Evolutionary conservation across 1,140 invertebrate species (phyloP), one percentile per base, ranked within the genome.

Genomic region (Sycobia sp.): DNA sequence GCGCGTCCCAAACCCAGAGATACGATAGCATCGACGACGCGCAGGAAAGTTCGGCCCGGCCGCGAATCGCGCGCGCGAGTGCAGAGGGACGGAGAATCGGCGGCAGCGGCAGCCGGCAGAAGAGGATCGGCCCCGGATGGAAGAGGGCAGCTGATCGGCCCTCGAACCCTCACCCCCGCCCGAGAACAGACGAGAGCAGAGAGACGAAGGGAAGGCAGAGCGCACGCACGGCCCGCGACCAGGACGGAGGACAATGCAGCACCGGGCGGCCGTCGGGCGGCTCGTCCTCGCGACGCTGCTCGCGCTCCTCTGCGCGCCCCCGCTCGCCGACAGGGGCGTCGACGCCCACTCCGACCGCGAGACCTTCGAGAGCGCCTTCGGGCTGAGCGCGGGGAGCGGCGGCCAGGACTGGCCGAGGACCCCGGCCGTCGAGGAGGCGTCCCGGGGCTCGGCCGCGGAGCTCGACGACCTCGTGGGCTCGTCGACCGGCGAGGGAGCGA

Each of bases 351-450:
- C 23, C 16, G 60, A 60, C 4, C 22, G 23, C 4, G 60, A 69
- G 9, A 70, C 67, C 4, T 73, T 74, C 47, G 67, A 75, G 16
- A 67, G 50, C 60, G 67, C 53, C 2, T 75, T 69, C 27, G 60
- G 69, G 39, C 25, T 74, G 39, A 7, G 18, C n/a, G 9, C 41
- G 29, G 4, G 9, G 36, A n/a, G 13, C 49, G 16, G 16, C 9
- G 23, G 14, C 14, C 18, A 23, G 32, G 3, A 10, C 44, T 9
- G 16, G 27, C 32, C 22, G 11, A 32, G 18, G 20, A 63, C 11
- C 7, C 38, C 18, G 43, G 22, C 5, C 38, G 27, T 5, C 39
- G 29, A 23, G 39, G 43, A 36, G 8, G 8, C 2, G n/a, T 18
- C 20, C 27, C 18, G n/a, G n/a, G n/a, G n/a, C n/a, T n/a, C n/a